Conservation (phyloP, 2,888 invertebrate genomes). For the Apodemia duryi region DNA sequence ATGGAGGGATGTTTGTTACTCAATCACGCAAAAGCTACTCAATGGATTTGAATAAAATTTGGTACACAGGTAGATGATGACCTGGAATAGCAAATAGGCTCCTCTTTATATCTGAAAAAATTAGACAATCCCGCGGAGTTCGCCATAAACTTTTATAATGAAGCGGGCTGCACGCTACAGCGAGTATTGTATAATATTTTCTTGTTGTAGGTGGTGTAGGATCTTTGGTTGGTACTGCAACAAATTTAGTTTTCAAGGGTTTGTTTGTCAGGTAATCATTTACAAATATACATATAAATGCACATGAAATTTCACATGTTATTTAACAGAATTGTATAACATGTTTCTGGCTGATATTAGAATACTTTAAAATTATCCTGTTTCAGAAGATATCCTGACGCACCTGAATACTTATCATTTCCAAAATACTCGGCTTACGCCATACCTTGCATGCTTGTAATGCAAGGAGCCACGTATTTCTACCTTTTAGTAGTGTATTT, state of each 20-base stretch:
- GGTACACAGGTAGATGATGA: no score
- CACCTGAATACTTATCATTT: slow-evolving; percentile 66
- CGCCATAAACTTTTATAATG: no score
- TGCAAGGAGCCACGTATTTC: slow-evolving; percentile 24
- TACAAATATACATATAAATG: no score
- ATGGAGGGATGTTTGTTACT: no score
- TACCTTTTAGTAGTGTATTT: not conserved
- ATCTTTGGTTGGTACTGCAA: slow-evolving; percentile 85
- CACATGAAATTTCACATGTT: no score
- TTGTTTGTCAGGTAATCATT: slow-evolving; percentile 76
- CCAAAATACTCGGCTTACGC: slow-evolving; percentile 47
- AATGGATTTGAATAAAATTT: no score
- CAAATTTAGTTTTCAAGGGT: slow-evolving; percentile 89
- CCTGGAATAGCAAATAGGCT: no score
- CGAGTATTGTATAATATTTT: not conserved
- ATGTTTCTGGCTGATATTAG: not conserved
- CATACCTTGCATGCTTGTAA: slow-evolving; percentile 40
- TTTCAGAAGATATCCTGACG: slow-evolving; percentile 73
- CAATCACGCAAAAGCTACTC: no score
- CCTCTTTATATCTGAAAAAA: no score
- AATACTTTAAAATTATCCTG: slow-evolving; percentile 27
- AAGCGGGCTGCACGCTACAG: no score
- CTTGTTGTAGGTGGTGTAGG: slow-evolving; percentile 82
- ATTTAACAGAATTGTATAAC: no score
- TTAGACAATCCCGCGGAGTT: no score